A percentile compares a stretch with the other conserved stretches of the same genome.
Conservation (phyloP, 2,797 vertebrate species). For the Enteromius viviparus region DNA sequence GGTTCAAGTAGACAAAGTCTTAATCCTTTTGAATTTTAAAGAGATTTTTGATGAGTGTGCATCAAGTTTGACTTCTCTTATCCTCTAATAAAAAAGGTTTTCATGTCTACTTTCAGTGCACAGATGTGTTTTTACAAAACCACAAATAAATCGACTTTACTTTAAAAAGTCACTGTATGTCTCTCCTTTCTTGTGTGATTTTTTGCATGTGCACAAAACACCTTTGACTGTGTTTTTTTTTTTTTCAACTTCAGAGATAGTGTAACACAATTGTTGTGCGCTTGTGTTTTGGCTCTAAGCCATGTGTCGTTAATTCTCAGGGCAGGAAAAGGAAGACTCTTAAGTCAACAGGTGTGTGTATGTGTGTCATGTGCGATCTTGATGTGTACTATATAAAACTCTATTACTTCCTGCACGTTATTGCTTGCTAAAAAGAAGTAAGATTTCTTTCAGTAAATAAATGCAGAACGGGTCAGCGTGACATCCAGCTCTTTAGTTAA, state of each 20-base stretch:
- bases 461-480: neutral
- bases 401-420: slow-evolving; percentile 52
- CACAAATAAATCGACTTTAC: neutral
- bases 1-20: neutral
- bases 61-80: neutral
- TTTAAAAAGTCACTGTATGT: neutral
- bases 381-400: slow-evolving; percentile 54
- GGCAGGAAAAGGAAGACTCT: slow-evolving; percentile 66
- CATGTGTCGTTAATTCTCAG: slow-evolving; percentile 63
- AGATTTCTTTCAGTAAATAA: neutral
- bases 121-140: neutral
- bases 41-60: neutral
- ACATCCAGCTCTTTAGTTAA: neutral
- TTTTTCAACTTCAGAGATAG: slow-evolving; percentile 25
- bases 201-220: neutral
- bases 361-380: slow-evolving; percentile 59
- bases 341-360: slow-evolving; percentile 64
- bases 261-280: slow-evolving; percentile 29
- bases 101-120: neutral
- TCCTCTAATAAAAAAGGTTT: neutral
- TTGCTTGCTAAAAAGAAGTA: slow-evolving; percentile 21
- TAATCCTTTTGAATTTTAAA: neutral
- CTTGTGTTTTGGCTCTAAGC: slow-evolving; percentile 55
- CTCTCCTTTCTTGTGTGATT: neutral
- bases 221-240: slow-evolving; percentile 8